Base-by-base conservation (phyloP, 2,797 vertebrate species). In the Pseudomugil gertrudae region DNA sequence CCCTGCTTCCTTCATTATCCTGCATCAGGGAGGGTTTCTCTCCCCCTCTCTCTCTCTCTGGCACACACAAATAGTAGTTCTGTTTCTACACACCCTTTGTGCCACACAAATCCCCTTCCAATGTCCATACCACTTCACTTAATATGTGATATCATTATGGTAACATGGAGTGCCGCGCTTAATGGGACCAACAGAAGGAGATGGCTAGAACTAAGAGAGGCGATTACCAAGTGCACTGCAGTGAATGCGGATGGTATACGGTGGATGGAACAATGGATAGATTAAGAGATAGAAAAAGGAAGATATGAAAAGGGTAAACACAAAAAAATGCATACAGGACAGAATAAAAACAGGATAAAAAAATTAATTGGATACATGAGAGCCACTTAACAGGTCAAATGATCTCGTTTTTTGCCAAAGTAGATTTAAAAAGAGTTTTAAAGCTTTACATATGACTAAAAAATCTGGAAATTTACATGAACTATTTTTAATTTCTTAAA, bases 121-220 rank as follows among this genome's bases (percentile, higher is more conserved):
- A 54, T 36, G 14, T 54, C 74, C 80, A 74, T 72, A 84, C 69
- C 80, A 82, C 88, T 83, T 78, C 80, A 81, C 83, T 91, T 90
- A 91, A 91, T 89, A 88, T 74, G 75, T 80, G 84, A 92, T 92
- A 90, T 90, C 77, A 89, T 89, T 84, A 91, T 82, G 75, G 78
- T 71, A 84, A 78, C 73, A 73, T 43, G 55, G 74, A 86, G 84
- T 38, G 54, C 83, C 35, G 40, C 17, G 74, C 87, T 82, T 88
- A 92, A 92, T 87, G 88, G 82, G 75, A 84, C 76, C 66, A 78
- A 74, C 79, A 86, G 76, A 85, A 85, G 74, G 66, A 85, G 69
- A 60, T 36, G 55, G 73, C 79, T 76, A 57, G 36, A 78, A 70
- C 38, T 43, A 59, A 71, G 62, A 63, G 75, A 53, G 59, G 76